Percentiles rank a stretch among this genome's conserved stretches.
Evolutionary conservation across 2,888 invertebrate genomes (phyloP).

Genomic region (Onthophagus sagittarius): DNA sequence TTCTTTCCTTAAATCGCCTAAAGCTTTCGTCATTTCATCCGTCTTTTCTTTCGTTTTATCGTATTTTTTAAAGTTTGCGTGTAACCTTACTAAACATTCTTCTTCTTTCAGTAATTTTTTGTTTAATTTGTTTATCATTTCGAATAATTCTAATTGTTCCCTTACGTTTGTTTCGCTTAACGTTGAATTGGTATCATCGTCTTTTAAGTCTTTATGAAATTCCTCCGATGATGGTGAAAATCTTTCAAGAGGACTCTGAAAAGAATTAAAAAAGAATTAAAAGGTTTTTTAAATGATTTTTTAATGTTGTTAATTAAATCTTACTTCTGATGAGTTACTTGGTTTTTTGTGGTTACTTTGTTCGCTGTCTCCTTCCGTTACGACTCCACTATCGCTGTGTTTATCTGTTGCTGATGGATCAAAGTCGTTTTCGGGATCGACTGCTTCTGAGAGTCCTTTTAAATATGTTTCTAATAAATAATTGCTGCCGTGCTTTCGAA

Average conservation of each 20-base stretch:
- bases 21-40: conserved; percentile 40
- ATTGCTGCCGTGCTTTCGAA: conserved; percentile 74
- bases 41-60: conserved; percentile 39
- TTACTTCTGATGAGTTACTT: conserved; percentile 39
- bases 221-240: conserved; percentile 47
- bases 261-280: conserved; percentile 8
- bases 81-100: conserved; percentile 65
- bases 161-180: conserved; percentile 55
- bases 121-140: conserved; percentile 69
- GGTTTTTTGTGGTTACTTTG: conserved; percentile 42
- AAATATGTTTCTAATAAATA: conserved; percentile 76
- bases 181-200: conserved; percentile 46
- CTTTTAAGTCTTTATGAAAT: conserved; percentile 41
- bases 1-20: conserved; percentile 42
- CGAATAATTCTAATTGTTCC: conserved; percentile 68
- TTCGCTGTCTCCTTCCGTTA: conserved; percentile 62
- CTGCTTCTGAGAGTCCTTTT: conserved; percentile 53
- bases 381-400: conserved; percentile 68
- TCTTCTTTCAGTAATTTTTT: conserved; percentile 71
- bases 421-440: conserved; percentile 42
- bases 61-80: conserved; percentile 51
- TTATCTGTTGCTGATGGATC: conserved; percentile 54
- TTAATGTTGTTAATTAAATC: conserved; percentile 3
- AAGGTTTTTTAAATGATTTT: not conserved
- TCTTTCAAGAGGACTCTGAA: conserved; percentile 42